Evolutionary conservation across 2,888 invertebrate species (phyloP).

Genomic region (Leucania comma): DNA sequence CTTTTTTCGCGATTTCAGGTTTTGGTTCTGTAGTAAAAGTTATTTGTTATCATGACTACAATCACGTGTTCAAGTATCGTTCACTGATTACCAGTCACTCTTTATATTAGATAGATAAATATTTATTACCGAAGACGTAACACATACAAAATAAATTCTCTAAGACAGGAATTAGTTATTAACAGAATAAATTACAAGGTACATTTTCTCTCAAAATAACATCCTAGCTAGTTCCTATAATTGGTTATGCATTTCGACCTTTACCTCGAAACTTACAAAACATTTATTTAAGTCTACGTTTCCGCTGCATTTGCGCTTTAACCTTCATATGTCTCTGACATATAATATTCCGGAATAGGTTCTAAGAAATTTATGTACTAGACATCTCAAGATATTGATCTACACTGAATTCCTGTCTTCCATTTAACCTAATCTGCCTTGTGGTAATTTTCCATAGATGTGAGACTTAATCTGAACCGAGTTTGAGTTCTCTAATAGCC

Average conservation of each 20-base stretch:
- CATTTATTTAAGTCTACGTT: conserved; percentile 21
- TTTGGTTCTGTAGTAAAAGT: too few species aligned
- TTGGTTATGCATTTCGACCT: conserved; percentile 10
- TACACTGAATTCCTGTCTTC: conserved; percentile 44
- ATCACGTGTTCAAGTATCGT: too few species aligned
- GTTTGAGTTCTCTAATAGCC: too few species aligned
- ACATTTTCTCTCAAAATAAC: not conserved
- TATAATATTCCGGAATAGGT: conserved; percentile 33
- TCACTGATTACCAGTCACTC: too few species aligned
- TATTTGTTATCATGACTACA: too few species aligned
- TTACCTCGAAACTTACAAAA: conserved; percentile 44
- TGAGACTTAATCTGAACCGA: too few species aligned
- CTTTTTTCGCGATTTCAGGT: too few species aligned
- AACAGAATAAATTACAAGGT: too few species aligned
- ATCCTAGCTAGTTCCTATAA: conserved; percentile 9
- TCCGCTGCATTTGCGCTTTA: conserved; percentile 43
- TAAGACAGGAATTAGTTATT: too few species aligned
- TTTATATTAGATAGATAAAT: too few species aligned
- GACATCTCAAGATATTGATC: conserved; percentile 31
- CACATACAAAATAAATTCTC: too few species aligned
- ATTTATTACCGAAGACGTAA: too few species aligned
- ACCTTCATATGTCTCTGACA: conserved; percentile 41
- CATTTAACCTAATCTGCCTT: conserved; percentile 22
- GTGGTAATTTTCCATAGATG: conserved; percentile 30
- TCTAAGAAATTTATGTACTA: conserved; percentile 38